Evolutionary conservation across 2,888 invertebrate genomes (phyloP), one percentile per base, ranked within the genome.

Genomic region (Cybosia mesomella): DNA sequence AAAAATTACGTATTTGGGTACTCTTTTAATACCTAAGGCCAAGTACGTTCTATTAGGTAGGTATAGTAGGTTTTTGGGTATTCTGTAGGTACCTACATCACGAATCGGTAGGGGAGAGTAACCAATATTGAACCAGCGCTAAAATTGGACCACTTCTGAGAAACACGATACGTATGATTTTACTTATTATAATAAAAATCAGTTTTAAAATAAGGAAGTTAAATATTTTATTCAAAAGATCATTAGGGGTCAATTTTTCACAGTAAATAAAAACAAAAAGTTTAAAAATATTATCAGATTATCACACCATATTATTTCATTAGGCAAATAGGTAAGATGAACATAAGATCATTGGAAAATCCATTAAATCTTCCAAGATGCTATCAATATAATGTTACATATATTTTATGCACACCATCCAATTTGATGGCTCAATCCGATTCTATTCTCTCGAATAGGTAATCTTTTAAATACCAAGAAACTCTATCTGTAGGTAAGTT

Each of bases 391-490:
- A 49, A 49, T n/a, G 8, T 49, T 49, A n/a, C 49, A n/a, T 49
- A 49, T n/a, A 49, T n/a, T 49, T 49, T 49, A 49, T 49, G n/a
- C 18, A 49, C 18, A 49, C 49, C 7, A 49, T 49, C n/a, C n/a
- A 49, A 49, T n/a, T 49, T 49, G 18, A 49, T 49, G 9, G 9
- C 49, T 49, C n/a, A n/a, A 49, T 49, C n/a, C n/a, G n/a, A 49
- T 49, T 49, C 49, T n/a, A 18, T 7, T 43, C 49, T 49, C 49
- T n/a, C n/a, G 49, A 49, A 49, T 49, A 49, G n/a, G 18, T 49
- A 49, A 49, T 49, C 49, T n/a, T 49, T n/a, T n/a, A 49, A 49
- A 49, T n/a, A 49, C 49, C n/a, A 49, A 49, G 49, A 49, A 49
- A 49, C 49, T n/a, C 2, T 49, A 49, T 49, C 18, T 18, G n/a